Conservation (phyloP, 2,113 vertebrate genomes). For the Dasyurus viverrinus region DNA sequence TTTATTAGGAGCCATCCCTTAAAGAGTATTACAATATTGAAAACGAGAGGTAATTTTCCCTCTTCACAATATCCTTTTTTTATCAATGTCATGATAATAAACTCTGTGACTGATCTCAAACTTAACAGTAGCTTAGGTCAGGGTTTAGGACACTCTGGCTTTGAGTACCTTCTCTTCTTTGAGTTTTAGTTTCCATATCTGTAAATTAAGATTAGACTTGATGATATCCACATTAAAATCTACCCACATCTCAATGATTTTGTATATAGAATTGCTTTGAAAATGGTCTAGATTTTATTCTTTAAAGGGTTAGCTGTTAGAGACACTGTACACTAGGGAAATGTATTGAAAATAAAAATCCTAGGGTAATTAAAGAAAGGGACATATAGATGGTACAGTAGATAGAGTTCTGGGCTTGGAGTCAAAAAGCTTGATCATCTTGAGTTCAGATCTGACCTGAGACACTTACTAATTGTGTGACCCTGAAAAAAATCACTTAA, state of each 20-base stretch:
- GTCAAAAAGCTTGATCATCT: too few species aligned
- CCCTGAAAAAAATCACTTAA: too few species aligned
- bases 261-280: background rate
- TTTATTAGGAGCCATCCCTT: rapidly evolving
- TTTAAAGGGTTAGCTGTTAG: background rate
- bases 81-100: too few species aligned
- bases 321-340: background rate
- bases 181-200: too few species aligned
- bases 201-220: too few species aligned
- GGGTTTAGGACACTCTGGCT: too few species aligned
- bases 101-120: rapidly evolving
- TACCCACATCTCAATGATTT: background rate
- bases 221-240: too few species aligned
- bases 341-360: background rate
- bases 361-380: background rate
- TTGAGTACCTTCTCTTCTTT: too few species aligned
- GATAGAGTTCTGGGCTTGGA: too few species aligned
- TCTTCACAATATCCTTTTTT: rapidly evolving
- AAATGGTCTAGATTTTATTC: background rate
- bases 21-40: background rate
- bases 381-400: too few species aligned
- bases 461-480: too few species aligned
- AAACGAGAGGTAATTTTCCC: background rate
- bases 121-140: background rate
- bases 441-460: too few species aligned